Base-by-base conservation (phyloP, 1,140 invertebrate species). In the Andricus grossulariae region DNA sequence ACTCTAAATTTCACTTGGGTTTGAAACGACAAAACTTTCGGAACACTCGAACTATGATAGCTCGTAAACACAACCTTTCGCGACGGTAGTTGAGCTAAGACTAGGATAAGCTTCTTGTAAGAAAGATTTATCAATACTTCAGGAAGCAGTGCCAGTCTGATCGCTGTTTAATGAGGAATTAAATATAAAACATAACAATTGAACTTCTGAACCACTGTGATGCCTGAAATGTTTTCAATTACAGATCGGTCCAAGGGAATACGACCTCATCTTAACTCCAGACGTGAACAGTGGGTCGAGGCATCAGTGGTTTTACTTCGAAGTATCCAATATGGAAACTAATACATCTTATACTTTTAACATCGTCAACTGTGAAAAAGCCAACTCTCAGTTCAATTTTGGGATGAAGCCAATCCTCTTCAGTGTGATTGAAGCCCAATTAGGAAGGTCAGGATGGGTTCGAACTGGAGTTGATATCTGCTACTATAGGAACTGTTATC, bases 251-350 rank as follows among this genome's bases (percentile, higher is more conserved):
- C 86, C 91, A n/a, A 89, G 92, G 83, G 97, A 98, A 85, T 98
- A 98, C 87, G 96, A 98, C 83, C 90, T 98, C 49, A 95, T 98
- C 74, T 88, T 98, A 71, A 96, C 94, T 89, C 95, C 97, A 12
- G 97, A 98, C 87, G 94, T 97, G 2, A 98, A 98, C 89, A 96
- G 95, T 25, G 91, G 90, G 10, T 94, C 94, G 73, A 94, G 97
- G 81, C 95, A 96, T 85, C 96, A 98, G 82, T 98, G 97, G 97
- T 98, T 98, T 90, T 98, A 98, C 91, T 98, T 98, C 88, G 95
- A 97, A 92, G 95, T 98, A 3, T 94, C 94, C 19, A 96, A 96
- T 85, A 97, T 97, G 94, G 92, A 94, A 73, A 92, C 94, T 25
- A 92, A 93, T 57, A 87, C 92, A 1, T 91, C 94, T 0, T 98